These are phyloP conservation scores for Dicycla oo DNA, from an alignment of 2,888 invertebrate species.

Conservation along the genomic window DNA sequence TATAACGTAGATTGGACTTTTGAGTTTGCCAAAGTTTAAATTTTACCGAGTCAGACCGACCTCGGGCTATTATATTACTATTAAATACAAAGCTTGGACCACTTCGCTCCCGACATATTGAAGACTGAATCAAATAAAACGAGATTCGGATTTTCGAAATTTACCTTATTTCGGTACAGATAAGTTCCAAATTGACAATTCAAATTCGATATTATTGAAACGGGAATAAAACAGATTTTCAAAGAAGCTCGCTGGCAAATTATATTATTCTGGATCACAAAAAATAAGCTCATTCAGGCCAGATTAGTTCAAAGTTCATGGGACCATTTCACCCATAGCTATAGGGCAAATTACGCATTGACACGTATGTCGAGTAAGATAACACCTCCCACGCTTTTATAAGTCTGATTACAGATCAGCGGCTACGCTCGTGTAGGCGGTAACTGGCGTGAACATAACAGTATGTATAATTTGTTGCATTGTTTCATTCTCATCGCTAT, in stretches of 20 bases:
- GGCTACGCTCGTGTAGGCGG: conserved; percentile 9
- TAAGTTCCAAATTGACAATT: neutral
- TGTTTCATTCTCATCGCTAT: conserved; percentile 7
- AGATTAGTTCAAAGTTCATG: conserved; percentile 30
- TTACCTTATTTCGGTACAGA: neutral
- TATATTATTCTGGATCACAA: neutral
- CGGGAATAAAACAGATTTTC: neutral
- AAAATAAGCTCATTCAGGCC: neutral
- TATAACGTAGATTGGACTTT: neutral
- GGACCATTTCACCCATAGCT: neutral
- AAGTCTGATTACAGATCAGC: conserved; percentile 36
- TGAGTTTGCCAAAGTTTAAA: neutral
- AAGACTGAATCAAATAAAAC: neutral
- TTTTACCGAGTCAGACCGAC: neutral
- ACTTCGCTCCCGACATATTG: neutral
- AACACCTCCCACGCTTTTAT: conserved; percentile 32
- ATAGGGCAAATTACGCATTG: conserved; percentile 30
- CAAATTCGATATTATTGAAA: neutral
- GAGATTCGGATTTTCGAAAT: neutral
- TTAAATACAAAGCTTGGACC: neutral
- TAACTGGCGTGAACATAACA: neutral
- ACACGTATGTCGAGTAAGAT: conserved; percentile 32
- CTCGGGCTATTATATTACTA: neutral
- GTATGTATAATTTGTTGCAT: conserved; percentile 2
- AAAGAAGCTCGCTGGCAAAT: neutral